Conservation (phyloP, 1,140 invertebrate genomes). For the Meloidogyne floridensis region DNA sequence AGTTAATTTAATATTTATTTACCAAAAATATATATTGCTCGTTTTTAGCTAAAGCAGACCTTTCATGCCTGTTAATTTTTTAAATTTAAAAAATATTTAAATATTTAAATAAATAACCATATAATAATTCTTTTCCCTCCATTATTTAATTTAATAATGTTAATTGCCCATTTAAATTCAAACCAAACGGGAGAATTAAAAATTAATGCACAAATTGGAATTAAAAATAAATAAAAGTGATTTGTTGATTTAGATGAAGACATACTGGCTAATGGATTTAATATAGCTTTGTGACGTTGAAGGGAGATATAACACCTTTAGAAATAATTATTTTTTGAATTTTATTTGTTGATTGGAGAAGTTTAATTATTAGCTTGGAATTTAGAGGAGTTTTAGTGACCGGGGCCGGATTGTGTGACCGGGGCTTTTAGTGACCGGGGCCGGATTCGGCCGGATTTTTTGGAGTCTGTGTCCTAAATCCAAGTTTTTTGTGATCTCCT, state of each 20-base stretch:
- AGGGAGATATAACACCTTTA: constrained; percentile 56
- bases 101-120: constrained; percentile 11
- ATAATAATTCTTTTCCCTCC: constrained; percentile 35
- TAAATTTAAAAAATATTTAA: not conserved
- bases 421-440: no score
- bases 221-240: constrained; percentile 42
- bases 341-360: no score
- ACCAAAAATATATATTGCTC: constrained; percentile 38
- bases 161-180: constrained; percentile 41
- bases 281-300: constrained; percentile 58
- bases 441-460: no score
- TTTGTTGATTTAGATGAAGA: constrained; percentile 27
- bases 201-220: constrained; percentile 49
- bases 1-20: constrained; percentile 8
- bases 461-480: no score
- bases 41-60: constrained; percentile 34
- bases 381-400: no score
- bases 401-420: no score
- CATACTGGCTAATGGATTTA: constrained; percentile 54
- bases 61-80: constrained; percentile 23
- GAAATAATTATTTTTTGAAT: no score
- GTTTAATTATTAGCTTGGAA: no score
- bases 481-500: no score
- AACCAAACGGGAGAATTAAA: constrained; percentile 62
- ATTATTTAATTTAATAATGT: constrained; percentile 28